Evolutionary conservation across 2,113 vertebrate genomes (phyloP), one percentile per base, ranked within the genome.

Genomic region (Siphamia tubifer): DNA sequence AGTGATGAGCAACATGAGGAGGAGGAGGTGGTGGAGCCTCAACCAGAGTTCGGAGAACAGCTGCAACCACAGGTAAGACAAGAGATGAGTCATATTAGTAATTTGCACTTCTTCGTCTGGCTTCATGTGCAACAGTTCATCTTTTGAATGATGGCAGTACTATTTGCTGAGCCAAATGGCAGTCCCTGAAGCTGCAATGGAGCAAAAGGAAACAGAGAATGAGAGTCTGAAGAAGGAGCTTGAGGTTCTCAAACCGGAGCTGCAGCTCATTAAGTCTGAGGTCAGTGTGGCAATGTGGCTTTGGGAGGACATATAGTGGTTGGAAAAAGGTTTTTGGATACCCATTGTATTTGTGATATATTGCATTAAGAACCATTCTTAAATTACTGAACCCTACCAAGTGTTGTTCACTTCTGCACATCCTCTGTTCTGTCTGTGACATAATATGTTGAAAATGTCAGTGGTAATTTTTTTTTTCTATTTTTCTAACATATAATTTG

Each of bases 201-300:
- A 79, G 10, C 70, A 38, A 10, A 67, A 51, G 17, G 81, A 83
- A 6, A 57, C 47, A 1, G 94, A 96, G 56, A 92, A 92, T 0
- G 45, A 92, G 3, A 65, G 62, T 13, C 83, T 96, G 79, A 96
- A 92, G 55, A 93, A 88, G 25, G 95, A 97, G 77, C 87, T 97
- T 15, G 92, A 94, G 24, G 94, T 67, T 16, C 55, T 95, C 45
- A 96, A 94, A 84, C 90, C 93, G 0, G 97, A 98, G 88, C 52
- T 93, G 1, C 73, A 91, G 43, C 79, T 90, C 43, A 79, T 92
- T 17, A 93, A 90, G 77, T 75, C 61, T 0, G 91, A 93, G 91
- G 92, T 92, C 1, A 28, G 44, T 4, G 3, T 3, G n/a, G 6
- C 47, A n/a, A n/a, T n/a, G n/a, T n/a, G n/a, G n/a, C n/a, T n/a